These are phyloP conservation scores for Catharus fuscescens DNA, from an alignment of 2,113 vertebrate genomes.

Conservation along the genomic window DNA sequence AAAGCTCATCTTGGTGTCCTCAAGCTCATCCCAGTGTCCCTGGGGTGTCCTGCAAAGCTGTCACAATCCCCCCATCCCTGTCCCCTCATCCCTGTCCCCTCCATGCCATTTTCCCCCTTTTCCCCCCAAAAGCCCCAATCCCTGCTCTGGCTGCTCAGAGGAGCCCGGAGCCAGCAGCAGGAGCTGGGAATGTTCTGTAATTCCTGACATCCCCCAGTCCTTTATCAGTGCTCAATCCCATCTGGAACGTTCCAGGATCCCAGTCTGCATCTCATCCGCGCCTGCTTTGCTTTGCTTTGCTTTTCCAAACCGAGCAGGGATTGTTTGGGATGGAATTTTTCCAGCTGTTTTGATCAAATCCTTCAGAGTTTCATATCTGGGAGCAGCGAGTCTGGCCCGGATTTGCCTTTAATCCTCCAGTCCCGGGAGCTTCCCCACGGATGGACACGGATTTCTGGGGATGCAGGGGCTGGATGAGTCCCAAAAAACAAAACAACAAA, in stretches of 20 bases:
- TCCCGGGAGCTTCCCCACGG: not conserved
- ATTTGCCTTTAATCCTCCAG: not conserved
- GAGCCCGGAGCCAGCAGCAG: not conserved
- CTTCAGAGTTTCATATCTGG: not conserved
- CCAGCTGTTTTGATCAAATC: conserved; percentile 31
- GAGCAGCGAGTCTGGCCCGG: not conserved
- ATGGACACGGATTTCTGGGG: not conserved
- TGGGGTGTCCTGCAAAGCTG: too few species aligned
- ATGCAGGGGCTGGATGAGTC: fast-evolving
- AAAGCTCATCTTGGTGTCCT: too few species aligned
- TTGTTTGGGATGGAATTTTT: conserved; percentile 6
- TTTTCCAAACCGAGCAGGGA: not conserved
- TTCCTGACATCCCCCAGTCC: not conserved
- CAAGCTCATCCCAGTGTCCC: too few species aligned
- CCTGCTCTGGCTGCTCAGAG: not conserved
- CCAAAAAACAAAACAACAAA: not conserved
- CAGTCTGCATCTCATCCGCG: not conserved
- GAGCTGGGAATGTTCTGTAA: not conserved
- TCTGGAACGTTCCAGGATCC: not conserved
- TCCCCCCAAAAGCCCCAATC: not conserved
- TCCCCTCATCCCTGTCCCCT: not conserved
- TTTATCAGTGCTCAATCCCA: not conserved
- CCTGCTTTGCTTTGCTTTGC: not conserved
- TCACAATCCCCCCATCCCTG: too few species aligned
- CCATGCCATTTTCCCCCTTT: not conserved